Base-by-base conservation (phyloP, 2,797 vertebrate species). In the Neosilurus mollespiculum region DNA sequence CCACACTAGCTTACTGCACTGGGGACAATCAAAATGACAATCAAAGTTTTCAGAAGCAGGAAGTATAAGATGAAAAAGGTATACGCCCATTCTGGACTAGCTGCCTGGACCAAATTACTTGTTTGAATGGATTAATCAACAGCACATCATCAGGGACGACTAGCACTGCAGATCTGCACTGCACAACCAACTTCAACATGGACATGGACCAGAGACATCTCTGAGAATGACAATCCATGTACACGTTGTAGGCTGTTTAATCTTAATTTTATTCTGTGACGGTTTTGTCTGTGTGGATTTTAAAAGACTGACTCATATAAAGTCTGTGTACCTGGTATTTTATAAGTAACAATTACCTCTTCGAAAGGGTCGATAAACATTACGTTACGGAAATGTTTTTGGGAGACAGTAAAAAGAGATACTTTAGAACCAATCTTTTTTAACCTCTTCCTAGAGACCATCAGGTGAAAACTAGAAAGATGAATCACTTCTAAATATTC, bases 1-100 rank as follows among this genome's bases (percentile, higher is more conserved):
- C 76, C 78, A 61, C 78, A 85, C 78, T 84, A 89, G 86, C 85
- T 86, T 87, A 86, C 83, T 81, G 81, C 73, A 86, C 53, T 85
- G 84, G 72, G 62, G 62, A 76, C 72, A 82, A 70, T 64, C 59
- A 86, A 88, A 86, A 77, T 82, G 79, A 86, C 72, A 78, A 22
- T 78, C 22, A 51, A 84, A 72, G 59, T 77, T 79, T 77, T 83
- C 84, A 86, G 37, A 80, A 65, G 77, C 77, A 81, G 78, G 81
- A 83, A 69, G 15, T 71, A 69, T 16, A 51, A 37, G 1, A 54
- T 56, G 9, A 26, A 78, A 78, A 54, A 62, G 20, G 72, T 20
- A 78, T n/a, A 82, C 56, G 56, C 53, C 37, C 64, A 76, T 80
- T 18, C 61, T 81, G 77, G 64, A 83, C 71, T 72, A 82, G 83